Conservation (phyloP, 2,888 invertebrate species). For the Masnerella sp. region DNA sequence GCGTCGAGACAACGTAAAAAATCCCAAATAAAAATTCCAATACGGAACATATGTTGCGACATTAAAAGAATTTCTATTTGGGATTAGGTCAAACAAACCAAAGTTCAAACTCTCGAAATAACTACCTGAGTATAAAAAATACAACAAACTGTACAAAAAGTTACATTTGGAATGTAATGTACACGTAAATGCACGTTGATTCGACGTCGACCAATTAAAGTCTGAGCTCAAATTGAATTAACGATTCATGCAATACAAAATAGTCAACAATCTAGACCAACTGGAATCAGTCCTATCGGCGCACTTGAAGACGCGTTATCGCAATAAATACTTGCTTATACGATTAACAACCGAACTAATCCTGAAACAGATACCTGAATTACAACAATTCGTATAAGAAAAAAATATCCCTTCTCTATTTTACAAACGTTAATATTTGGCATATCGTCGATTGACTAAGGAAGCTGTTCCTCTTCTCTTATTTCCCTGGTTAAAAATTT, state of each 20-base stretch:
- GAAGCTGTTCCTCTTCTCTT: background rate
- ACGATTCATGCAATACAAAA: slow-evolving; percentile 18
- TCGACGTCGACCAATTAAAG: slow-evolving; percentile 6
- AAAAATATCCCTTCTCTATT: slow-evolving; percentile 33
- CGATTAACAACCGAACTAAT: slow-evolving; percentile 31
- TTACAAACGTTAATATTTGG: slow-evolving; percentile 39
- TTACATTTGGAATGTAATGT: no score
- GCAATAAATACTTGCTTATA: slow-evolving; percentile 24
- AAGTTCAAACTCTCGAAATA: no score
- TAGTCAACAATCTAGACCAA: slow-evolving; percentile 42
- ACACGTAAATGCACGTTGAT: no score
- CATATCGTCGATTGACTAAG: slow-evolving; percentile 16
- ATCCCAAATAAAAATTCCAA: no score
- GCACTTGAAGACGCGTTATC: slow-evolving; percentile 1
- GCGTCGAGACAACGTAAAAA: no score
- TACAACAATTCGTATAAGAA: slow-evolving; percentile 22
- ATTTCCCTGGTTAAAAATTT: background rate
- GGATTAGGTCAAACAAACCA: no score
- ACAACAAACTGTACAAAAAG: no score
- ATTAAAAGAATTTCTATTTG: no score
- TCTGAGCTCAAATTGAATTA: slow-evolving; percentile 7
- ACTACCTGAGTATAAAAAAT: no score
- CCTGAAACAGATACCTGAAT: slow-evolving; percentile 20
- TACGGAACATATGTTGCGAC: no score
- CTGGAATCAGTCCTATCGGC: slow-evolving; percentile 21